Evolutionary conservation across 2,888 invertebrate genomes (phyloP).

Genomic region (Slavum lentiscoides): DNA sequence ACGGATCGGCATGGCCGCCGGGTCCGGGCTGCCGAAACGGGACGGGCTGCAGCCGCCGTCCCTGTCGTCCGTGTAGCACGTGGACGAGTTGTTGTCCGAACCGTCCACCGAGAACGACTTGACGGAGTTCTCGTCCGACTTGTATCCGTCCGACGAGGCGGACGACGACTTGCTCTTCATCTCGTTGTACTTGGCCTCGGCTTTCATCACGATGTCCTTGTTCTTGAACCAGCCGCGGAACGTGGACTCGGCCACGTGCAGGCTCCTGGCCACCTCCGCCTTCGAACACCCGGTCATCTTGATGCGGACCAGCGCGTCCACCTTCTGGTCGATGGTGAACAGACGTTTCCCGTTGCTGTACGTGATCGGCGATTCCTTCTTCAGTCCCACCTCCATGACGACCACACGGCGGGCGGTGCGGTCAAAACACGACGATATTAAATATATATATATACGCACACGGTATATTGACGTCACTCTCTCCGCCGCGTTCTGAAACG

Average conservation of each 20-base stretch:
- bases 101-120: slow-evolving; percentile 34
- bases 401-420: no score
- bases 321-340: slow-evolving; percentile 50
- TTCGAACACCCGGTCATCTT: slow-evolving; percentile 50
- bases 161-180: slow-evolving; percentile 27
- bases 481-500: slow-evolving; percentile 9
- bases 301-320: slow-evolving; percentile 50
- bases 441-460: no score
- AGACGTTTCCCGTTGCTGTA: slow-evolving; percentile 52
- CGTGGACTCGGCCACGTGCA: slow-evolving; percentile 50
- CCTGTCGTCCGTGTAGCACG: slow-evolving; percentile 32
- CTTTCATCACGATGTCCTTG: slow-evolving; percentile 48
- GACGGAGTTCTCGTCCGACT: slow-evolving; percentile 39
- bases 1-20: slow-evolving; percentile 2
- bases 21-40: slow-evolving; percentile 42
- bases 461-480: not conserved
- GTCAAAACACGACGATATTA: no score
- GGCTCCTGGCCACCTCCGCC: slow-evolving; percentile 48
- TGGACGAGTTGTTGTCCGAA: slow-evolving; percentile 43
- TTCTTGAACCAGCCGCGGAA: slow-evolving; percentile 51
- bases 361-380: slow-evolving; percentile 41
- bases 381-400: slow-evolving; percentile 31
- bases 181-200: slow-evolving; percentile 43
- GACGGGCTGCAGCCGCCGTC: slow-evolving; percentile 17
- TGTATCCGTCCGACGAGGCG: slow-evolving; percentile 37